Evolutionary conservation across 92 coral and sea anemone genomes (phyloP), one percentile per base, ranked within the genome.

Genomic region (Nematostella vectensis): DNA sequence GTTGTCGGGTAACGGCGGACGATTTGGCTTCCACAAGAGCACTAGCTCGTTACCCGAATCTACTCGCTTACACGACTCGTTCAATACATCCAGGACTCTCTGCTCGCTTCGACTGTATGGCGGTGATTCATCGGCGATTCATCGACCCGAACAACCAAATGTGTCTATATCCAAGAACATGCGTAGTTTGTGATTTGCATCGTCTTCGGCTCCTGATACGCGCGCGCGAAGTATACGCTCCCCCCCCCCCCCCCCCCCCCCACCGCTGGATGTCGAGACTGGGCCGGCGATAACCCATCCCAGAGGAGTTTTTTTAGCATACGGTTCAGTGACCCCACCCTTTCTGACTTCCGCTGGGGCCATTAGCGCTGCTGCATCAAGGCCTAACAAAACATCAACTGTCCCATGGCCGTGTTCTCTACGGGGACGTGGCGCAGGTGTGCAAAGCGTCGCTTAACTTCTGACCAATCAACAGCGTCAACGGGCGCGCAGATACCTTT

Each of bases 211-310:
- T 26, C 47, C 50, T 8, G 73, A 23, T 29, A 50, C 59, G 8
- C 24, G 68, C 25, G 56, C 74, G 16, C 68, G 67, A 31, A 65
- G 55, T 22, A 73, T n/a, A 45, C 55, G 74, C 18, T 20, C 20
- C 25, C 17, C 50, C 58, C 56, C 47, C 44, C 44, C 24, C 4
- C 57, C 24, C 3, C 31, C 10, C 24, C 42, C 20, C n/a, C n/a
- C n/a, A n/a, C n/a, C n/a, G n/a, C n/a, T n/a, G n/a, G n/a, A n/a
- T n/a, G n/a, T n/a, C n/a, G 48, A 16, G 31, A 72, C 60, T 19
- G 79, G 68, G 47, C 79, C 74, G 4, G 73, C 38, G 24, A 72
- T 27, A 23, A 65, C 65, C 79, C 79, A 72, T 11, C 79, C 79
- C 12, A 72, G 47, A 13, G 51, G 69, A 6, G 75, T 75, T 76